Evolutionary conservation across 23 tunicate genomes (phyloP).

Genomic region (Trididemnum nubilum): DNA sequence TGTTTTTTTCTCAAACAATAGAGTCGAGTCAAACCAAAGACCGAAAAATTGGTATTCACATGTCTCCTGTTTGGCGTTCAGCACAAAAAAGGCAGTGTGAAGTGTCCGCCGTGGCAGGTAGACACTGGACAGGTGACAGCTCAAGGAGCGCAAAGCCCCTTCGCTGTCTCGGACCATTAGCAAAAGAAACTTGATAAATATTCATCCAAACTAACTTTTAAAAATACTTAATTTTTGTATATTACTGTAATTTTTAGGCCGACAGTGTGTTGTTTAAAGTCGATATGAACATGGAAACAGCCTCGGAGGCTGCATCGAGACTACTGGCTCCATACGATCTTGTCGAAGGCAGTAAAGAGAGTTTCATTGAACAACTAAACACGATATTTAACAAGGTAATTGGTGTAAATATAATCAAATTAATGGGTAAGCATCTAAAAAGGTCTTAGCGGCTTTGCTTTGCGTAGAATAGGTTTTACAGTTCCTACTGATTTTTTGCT

Average conservation of each 20-base stretch:
- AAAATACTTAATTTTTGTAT: too few relatives aligned
- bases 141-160: too few relatives aligned
- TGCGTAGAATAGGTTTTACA: background rate
- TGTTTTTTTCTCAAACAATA: background rate
- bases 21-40: background rate
- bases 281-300: conserved; percentile 49
- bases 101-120: too few relatives aligned
- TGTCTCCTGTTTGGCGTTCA: background rate
- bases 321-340: conserved; percentile 40
- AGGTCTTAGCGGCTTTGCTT: background rate
- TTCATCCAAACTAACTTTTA: too few relatives aligned
- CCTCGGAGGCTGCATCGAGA: conserved; percentile 57
- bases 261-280: conserved; percentile 66
- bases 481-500: background rate
- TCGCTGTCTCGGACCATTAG: too few relatives aligned
- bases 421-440: too few relatives aligned
- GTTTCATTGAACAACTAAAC: conserved; percentile 77
- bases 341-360: conserved; percentile 62
- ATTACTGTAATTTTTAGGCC: too few relatives aligned
- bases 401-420: conserved; percentile 3
- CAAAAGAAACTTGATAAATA: too few relatives aligned
- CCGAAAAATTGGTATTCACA: background rate
- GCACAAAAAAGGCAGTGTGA: background rate
- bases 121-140: too few relatives aligned
- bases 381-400: conserved; percentile 64